Conservation (phyloP, 1,140 invertebrate genomes). For the Ostrea edulis region DNA sequence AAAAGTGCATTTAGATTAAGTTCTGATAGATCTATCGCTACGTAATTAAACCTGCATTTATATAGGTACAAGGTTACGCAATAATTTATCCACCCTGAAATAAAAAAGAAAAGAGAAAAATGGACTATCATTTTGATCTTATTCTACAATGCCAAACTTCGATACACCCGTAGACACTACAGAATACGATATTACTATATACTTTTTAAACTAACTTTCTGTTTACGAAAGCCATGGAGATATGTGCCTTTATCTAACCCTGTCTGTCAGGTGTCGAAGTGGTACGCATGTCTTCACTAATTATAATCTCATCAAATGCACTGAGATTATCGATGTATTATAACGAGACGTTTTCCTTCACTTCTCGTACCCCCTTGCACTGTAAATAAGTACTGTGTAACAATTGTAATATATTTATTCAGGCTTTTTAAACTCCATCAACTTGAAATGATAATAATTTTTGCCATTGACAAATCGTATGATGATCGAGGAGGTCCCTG, state of each 20-base stretch:
- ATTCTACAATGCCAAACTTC: background rate
- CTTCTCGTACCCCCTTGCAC: background rate
- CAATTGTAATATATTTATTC: background rate
- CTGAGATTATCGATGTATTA: background rate
- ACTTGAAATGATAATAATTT: background rate
- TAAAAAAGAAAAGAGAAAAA: background rate
- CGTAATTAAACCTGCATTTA: background rate
- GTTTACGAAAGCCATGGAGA: too few species aligned
- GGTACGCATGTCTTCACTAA: background rate
- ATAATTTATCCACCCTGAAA: too few species aligned
- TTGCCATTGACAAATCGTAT: constrained; percentile 13
- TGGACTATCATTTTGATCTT: background rate
- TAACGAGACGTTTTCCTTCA: background rate
- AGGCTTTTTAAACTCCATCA: background rate
- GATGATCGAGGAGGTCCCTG: background rate
- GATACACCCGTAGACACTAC: background rate
- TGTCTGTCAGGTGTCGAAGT: background rate
- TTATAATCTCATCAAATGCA: background rate
- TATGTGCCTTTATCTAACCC: background rate
- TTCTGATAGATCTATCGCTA: background rate
- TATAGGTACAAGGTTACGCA: background rate
- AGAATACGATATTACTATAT: background rate
- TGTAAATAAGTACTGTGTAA: background rate
- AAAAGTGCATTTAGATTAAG: background rate
- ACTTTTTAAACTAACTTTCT: background rate